A percentile compares a stretch with the other conserved stretches of the same genome.
phyloP scores from a whole-genome alignment of 2,113 vertebrate species.

The Pleuronectes platessa region DNA sequence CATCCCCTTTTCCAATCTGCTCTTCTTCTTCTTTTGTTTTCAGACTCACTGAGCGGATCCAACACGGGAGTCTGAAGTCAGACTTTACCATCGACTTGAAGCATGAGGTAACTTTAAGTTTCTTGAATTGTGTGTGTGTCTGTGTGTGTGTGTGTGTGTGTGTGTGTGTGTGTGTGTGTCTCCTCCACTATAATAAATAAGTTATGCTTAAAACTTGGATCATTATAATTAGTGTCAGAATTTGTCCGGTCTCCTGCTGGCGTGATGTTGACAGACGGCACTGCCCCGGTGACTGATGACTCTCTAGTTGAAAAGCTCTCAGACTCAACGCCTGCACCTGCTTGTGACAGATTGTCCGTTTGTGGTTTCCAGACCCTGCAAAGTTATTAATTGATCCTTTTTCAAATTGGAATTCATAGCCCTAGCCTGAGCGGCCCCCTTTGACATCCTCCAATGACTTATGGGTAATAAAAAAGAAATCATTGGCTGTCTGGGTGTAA shows the following conservation, averaged over 20 bases:
- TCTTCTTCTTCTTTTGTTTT: constrained; percentile 41
- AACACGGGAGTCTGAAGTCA: constrained; percentile 86
- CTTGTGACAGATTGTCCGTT: not conserved
- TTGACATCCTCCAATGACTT: not conserved
- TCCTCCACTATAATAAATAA: not conserved
- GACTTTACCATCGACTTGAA: constrained; percentile 96
- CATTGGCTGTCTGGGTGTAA: not conserved
- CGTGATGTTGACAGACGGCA: not conserved
- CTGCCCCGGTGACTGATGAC: not conserved
- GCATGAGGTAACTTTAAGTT: constrained; percentile 81
- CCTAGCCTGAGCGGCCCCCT: not conserved
- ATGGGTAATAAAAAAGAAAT: not conserved
- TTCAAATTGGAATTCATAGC: not conserved
- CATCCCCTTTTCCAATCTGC: too few species aligned
- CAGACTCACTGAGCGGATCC: constrained; percentile 87
- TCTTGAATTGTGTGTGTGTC: not conserved
- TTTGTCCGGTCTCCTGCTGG: not conserved
- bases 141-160: not conserved
- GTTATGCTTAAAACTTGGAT: not conserved
- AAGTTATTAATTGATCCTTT: not conserved
- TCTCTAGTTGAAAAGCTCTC: not conserved
- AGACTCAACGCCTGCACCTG: not conserved
- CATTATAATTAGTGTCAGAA: not conserved
- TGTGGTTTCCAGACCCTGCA: not conserved
- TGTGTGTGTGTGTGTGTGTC: not conserved